Conservation (phyloP, 2,113 vertebrate genomes). For the Suncus etruscus region DNA sequence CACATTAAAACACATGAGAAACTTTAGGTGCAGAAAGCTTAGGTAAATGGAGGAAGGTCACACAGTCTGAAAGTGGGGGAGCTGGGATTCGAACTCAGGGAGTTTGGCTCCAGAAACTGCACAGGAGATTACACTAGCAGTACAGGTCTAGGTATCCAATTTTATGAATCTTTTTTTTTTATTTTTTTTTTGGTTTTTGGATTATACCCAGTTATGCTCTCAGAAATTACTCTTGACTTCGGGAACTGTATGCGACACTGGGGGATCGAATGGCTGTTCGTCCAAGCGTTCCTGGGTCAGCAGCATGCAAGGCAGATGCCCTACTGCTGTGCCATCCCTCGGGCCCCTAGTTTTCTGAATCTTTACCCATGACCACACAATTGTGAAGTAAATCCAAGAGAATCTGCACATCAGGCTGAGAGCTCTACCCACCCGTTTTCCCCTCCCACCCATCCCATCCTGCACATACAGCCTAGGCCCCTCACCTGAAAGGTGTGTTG, state of each 20-base stretch:
- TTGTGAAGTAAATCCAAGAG: background rate
- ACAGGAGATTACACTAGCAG: background rate
- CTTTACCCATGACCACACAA: background rate
- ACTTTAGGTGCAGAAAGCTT: background rate
- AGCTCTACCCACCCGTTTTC: background rate
- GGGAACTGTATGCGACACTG: too few species aligned
- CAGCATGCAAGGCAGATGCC: too few species aligned
- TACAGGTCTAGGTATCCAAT: background rate
- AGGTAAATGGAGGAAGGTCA: background rate
- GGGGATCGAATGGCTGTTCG: too few species aligned
- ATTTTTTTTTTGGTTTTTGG: too few species aligned
- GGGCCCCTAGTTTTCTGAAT: background rate
- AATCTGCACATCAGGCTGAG: background rate
- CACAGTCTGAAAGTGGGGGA: background rate
- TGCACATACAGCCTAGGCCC: background rate
- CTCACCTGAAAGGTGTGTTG: slow-evolving; percentile 97
- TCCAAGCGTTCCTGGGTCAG: too few species aligned
- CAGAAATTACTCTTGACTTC: too few species aligned
- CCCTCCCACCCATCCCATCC: background rate
- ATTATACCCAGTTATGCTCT: too few species aligned
- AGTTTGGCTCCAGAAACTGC: background rate
- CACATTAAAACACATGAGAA: background rate
- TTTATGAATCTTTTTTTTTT: background rate
- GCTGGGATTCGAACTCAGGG: background rate
- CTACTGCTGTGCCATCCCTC: too few species aligned